These are phyloP conservation scores for Stomatorhinus ivindoensis DNA, from an alignment of 2,113 vertebrate species.

Conservation along the genomic window DNA sequence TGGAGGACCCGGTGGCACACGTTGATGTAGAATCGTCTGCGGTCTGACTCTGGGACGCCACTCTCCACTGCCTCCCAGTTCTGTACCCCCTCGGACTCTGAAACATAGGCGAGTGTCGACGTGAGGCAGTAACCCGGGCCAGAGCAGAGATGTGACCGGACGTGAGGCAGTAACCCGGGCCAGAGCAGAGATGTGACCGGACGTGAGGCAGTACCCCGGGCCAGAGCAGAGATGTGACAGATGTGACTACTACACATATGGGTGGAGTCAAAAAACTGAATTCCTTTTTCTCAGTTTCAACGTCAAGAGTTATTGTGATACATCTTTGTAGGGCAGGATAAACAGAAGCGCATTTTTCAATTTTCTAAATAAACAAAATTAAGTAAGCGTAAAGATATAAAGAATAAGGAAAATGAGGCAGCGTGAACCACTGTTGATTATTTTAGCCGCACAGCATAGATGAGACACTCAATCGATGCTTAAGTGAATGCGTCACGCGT, in stretches of 20 bases:
- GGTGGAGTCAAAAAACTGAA: not conserved
- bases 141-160: not conserved
- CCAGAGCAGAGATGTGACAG: not conserved
- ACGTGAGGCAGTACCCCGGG: not conserved
- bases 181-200: not conserved
- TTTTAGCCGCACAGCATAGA: not conserved
- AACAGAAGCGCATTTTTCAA: not conserved
- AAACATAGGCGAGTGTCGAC: slow-evolving; percentile 11
- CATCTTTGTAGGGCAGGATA: not conserved
- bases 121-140: not conserved
- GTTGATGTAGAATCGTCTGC: slow-evolving; percentile 74
- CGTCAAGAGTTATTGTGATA: not conserved
- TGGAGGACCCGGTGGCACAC: slow-evolving; percentile 77
- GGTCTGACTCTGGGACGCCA: slow-evolving; percentile 45
- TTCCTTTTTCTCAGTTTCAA: not conserved
- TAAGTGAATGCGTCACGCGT: not conserved
- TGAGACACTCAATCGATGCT: not conserved
- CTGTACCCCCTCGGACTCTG: slow-evolving; percentile 56
- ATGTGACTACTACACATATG: not conserved
- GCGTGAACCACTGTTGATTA: not conserved
- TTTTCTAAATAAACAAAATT: not conserved
- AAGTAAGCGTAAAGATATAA: not conserved
- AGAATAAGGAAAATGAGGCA: not conserved
- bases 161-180: not conserved
- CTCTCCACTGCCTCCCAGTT: slow-evolving; percentile 86